Base-by-base conservation (phyloP, 30 jellyfish, hydroid and myxozoan species). In the Aurelia sp. region DNA sequence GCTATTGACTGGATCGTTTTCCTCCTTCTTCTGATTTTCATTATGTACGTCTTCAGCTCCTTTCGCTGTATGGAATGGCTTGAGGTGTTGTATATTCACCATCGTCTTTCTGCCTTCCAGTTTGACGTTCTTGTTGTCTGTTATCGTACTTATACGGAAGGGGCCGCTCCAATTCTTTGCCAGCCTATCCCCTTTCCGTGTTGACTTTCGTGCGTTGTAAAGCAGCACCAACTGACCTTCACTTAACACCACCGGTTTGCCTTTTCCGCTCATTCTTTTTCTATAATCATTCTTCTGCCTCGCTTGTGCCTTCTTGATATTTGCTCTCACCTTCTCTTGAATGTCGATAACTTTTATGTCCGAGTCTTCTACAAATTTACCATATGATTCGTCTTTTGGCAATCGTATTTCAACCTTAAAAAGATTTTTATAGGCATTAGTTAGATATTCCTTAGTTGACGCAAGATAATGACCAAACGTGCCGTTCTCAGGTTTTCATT, bases 161-260 rank as follows among this genome's bases (percentile, higher is more conserved):
- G 44, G 75, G 19, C 44, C 53, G 10, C 41, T 64, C 75, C 75
- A 17, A 21, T 38, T 21, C 75, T 64, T 64, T 64, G 18, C 8
- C 41, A 64, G 44, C 52, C 52, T 21, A 8, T 20, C 75, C 2
- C 75, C 75, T 21, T n/a, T n/a, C n/a, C n/a, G n/a, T n/a, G n/a
- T n/a, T n/a, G n/a, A n/a, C n/a, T n/a, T n/a, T n/a, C n/a, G n/a
- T n/a, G 44, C 35, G n/a, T n/a, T 64, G 44, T 21, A 64, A 2
- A 64, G 75, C 35, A 64, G 75, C 75, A 64, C 75, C 44, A 64
- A 19, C 75, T 64, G 75, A 38, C 75, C 75, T 20, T 64, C 75
- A 13, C 19, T 18, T 5, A 17, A 64, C 41, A 64, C 35, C 35
- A 18, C 75, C 17, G 0, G 75, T 52, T 64, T 64, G 5, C 75